Evolutionary conservation across 2,113 vertebrate species (phyloP), one percentile per base, ranked within the genome.

Genomic region (Tapirus terrestris): DNA sequence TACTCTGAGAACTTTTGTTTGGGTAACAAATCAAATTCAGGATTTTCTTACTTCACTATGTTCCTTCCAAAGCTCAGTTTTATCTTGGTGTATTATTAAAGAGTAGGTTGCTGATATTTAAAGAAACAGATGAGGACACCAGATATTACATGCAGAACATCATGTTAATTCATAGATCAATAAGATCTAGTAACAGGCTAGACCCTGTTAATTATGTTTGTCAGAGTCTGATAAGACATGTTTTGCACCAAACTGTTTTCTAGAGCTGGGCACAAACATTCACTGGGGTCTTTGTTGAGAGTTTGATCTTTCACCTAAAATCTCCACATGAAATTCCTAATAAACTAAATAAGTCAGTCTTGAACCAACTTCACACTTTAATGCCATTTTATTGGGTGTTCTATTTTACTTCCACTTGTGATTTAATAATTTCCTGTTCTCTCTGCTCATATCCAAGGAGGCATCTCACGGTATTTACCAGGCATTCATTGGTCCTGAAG

Each of bases 381-480:
- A 95, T 89, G 58, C 70, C 68, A 43, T 92, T 88, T 93, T 92
- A 92, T 77, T 87, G 90, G 79, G 79, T n/a, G 53, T 80, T 94
- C 95, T 87, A 48, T 94, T 89, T 63, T 82, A 94, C 89, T 94
- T 96, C 86, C 93, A 95, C 63, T 96, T 90, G 70, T 67, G 76
- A 58, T 68, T 96, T 92, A 89, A 90, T 92, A 65, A 96, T 94
- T 97, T 98, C 96, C 97, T 98, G 95, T 88, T 95, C 45, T 76
- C 82, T 51, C 87, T 36, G 33, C 25, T 95, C 70, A 45, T 3
- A 1, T 81, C 75, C 51, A 76, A 73, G 39, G 45, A 80, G 36
- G 79, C 95, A 87, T 90, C 81, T 70, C 95, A 91, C 0, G 39
- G 89, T 80, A 73, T 94, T 96, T 87, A 92, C 79, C 63, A 84